These are phyloP conservation scores for Pituophis catenifer DNA, from an alignment of 2,113 vertebrate genomes.

Conservation along the genomic window DNA sequence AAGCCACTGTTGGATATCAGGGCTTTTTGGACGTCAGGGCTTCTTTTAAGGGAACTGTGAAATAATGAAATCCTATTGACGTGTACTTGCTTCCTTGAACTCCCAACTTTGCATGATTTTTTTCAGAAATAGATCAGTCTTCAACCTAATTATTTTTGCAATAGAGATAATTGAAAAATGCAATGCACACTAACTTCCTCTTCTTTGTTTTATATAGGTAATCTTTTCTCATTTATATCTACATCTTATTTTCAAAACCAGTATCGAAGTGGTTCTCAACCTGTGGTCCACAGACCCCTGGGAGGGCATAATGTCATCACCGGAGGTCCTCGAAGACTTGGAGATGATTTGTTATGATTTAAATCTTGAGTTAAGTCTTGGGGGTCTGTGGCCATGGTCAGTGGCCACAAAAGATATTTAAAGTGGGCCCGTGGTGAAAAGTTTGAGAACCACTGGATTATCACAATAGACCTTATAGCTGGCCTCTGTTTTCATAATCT, in stretches of 20 bases:
- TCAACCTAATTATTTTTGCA: neutral
- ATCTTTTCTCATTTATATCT: neutral
- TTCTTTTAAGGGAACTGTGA: neutral
- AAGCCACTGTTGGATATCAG: neutral
- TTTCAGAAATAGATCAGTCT: neutral
- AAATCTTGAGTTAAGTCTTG: neutral
- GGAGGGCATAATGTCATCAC: neutral
- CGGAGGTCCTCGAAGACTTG: neutral
- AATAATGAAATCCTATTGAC: too few relatives aligned
- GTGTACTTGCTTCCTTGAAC: neutral
- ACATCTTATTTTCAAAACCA: neutral
- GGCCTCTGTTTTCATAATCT: conserved; percentile 4
- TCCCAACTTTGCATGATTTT: neutral
- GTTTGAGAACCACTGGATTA: neutral
- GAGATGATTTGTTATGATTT: neutral
- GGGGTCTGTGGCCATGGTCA: neutral
- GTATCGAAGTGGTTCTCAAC: neutral
- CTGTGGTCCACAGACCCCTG: neutral
- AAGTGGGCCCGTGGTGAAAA: neutral
- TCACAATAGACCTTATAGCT: neutral
- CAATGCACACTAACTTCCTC: neutral
- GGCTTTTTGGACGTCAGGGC: neutral
- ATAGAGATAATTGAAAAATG: neutral
- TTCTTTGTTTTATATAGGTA: neutral
- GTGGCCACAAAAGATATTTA: neutral